Conservation (phyloP, 2,888 invertebrate species). For the Drosophila lacicola region DNA sequence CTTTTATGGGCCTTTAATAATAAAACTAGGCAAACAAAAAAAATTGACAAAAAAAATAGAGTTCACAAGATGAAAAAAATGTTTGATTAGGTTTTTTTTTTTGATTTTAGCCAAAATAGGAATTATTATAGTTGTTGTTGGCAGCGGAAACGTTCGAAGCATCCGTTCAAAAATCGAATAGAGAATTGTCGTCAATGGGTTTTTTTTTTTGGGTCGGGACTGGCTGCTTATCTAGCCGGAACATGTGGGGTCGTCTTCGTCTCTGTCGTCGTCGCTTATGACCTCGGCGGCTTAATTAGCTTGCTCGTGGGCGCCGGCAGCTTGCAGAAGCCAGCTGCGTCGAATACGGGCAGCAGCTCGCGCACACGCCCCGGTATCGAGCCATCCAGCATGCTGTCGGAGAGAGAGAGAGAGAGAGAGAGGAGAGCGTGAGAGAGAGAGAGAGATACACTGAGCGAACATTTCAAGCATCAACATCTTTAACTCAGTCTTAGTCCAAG, state of each 20-base stretch:
- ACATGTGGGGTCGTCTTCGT: constrained; percentile 51
- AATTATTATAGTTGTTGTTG: constrained; percentile 64
- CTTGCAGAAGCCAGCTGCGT: constrained; percentile 93
- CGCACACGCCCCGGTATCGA: constrained; percentile 89
- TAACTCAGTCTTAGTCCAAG: too few species aligned
- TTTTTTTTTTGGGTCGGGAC: constrained; percentile 16
- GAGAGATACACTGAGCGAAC: background rate
- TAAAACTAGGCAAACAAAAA: constrained; percentile 59
- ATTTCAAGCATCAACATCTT: background rate
- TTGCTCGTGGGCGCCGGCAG: constrained; percentile 93
- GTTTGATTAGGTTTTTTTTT: constrained; percentile 4
- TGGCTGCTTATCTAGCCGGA: constrained; percentile 48
- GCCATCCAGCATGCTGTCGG: constrained; percentile 88
- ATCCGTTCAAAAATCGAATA: constrained; percentile 56
- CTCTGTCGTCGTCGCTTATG: constrained; percentile 58
- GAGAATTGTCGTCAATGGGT: constrained; percentile 28
- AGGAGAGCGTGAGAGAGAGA: background rate
- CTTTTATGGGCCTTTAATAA: constrained; percentile 72
- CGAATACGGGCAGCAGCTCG: constrained; percentile 92
- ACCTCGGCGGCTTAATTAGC: constrained; percentile 88
- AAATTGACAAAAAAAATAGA: constrained; percentile 31
- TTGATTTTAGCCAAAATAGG: constrained; percentile 63
- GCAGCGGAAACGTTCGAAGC: constrained; percentile 63
- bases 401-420: constrained; percentile 10
- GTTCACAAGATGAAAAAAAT: constrained; percentile 29